Percentiles rank a stretch among this genome's conserved stretches.
phyloP scores from a whole-genome alignment of 2,797 vertebrate genomes.

The Hapalemur alaotrensis region DNA sequence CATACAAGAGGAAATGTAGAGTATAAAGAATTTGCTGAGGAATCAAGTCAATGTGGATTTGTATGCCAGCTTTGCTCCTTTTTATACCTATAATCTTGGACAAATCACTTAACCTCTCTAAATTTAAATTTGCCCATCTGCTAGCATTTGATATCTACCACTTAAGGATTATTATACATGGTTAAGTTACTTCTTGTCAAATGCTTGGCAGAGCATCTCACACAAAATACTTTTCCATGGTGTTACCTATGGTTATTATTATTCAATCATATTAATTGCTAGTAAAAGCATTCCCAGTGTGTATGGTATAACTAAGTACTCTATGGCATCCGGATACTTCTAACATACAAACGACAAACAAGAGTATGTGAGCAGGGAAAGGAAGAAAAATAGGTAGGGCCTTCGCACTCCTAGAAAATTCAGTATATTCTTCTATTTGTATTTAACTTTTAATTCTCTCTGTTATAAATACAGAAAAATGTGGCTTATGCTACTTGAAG shows the following conservation, averaged over 20 bases:
- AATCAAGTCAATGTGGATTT: not conserved
- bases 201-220: not conserved
- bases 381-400: not conserved
- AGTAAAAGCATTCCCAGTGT: not conserved
- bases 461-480: not conserved
- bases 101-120: not conserved
- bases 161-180: not conserved
- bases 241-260: not conserved
- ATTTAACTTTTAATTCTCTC: conserved; percentile 19
- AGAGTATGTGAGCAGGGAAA: not conserved
- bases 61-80: not conserved
- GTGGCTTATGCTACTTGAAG: not conserved
- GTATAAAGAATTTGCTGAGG: not conserved
- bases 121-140: not conserved
- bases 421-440: not conserved
- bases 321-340: not conserved
- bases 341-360: not conserved
- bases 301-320: not conserved
- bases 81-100: not conserved
- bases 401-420: not conserved
- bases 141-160: not conserved
- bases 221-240: not conserved
- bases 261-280: not conserved
- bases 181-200: not conserved
- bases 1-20: not conserved